These are phyloP conservation scores for Alauda arvensis DNA, from an alignment of 2,797 vertebrate species.

Conservation along the genomic window DNA sequence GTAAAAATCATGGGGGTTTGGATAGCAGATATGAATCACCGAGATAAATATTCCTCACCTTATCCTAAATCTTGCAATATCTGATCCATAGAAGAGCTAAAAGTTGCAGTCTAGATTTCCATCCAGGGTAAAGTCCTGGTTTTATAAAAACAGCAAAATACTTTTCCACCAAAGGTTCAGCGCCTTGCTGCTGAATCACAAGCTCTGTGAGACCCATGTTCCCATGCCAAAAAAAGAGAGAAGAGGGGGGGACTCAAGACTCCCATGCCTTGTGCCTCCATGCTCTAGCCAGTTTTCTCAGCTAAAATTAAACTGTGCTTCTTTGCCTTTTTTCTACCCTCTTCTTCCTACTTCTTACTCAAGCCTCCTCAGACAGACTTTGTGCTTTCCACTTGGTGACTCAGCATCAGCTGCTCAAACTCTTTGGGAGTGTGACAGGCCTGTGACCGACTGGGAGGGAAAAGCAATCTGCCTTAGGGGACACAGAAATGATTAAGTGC, in stretches of 20 bases:
- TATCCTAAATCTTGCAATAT: background rate
- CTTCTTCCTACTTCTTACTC: background rate
- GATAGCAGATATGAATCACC: background rate
- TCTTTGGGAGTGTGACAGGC: background rate
- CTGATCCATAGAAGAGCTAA: background rate
- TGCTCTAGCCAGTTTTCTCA: background rate
- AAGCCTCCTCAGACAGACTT: background rate
- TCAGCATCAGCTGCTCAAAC: slow-evolving; percentile 29
- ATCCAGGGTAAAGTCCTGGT: background rate
- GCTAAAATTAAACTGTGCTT: background rate
- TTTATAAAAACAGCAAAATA: background rate
- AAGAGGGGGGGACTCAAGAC: background rate
- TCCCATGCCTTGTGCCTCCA: background rate
- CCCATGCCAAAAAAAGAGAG: background rate
- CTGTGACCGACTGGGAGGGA: background rate
- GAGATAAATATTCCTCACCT: background rate
- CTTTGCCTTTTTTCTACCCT: background rate
- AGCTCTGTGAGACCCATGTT: background rate
- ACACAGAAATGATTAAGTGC: slow-evolving; percentile 2
- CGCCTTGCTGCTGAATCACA: background rate
- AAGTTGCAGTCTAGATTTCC: background rate
- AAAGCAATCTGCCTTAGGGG: background rate
- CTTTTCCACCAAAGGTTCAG: background rate
- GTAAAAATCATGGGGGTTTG: background rate
- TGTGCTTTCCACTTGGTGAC: slow-evolving; percentile 1